phyloP scores from a whole-genome alignment of 2,113 vertebrate genomes.

The Engraulis encrasicolus region DNA sequence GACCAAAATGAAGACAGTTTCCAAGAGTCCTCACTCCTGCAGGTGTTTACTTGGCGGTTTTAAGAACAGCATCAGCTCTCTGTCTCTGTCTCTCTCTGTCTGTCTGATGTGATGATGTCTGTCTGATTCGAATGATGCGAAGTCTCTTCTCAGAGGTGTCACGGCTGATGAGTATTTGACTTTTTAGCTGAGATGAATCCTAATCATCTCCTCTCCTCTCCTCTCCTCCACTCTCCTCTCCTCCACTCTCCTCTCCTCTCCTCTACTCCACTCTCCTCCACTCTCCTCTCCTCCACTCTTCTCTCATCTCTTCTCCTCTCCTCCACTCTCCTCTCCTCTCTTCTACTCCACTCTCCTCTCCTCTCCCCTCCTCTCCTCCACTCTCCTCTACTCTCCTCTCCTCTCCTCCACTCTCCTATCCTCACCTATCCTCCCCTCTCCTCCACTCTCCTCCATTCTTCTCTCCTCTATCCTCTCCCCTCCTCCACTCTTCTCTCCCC shows the following conservation, averaged over 20 bases:
- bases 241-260: slow-evolving; percentile 60
- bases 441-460: slow-evolving; percentile 58
- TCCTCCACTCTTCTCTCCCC: too few relatives aligned
- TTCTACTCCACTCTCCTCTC: slow-evolving; percentile 59
- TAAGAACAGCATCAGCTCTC: background rate
- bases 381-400: slow-evolving; percentile 61
- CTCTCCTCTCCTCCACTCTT: slow-evolving; percentile 57
- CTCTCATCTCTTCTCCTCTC: slow-evolving; percentile 59
- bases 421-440: slow-evolving; percentile 61
- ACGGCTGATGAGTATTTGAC: slow-evolving; percentile 59
- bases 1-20: background rate
- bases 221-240: too few relatives aligned
- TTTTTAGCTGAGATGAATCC: slow-evolving; percentile 54
- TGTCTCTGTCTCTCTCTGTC: too few relatives aligned
- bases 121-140: too few relatives aligned
- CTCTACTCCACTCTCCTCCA: slow-evolving; percentile 59
- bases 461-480: too few relatives aligned
- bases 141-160: slow-evolving; percentile 18
- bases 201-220: slow-evolving; percentile 55
- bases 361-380: slow-evolving; percentile 59
- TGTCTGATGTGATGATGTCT: background rate
- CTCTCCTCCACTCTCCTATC: slow-evolving; percentile 57
- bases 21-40: background rate
- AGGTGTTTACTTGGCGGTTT: background rate
- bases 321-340: slow-evolving; percentile 62